These are phyloP conservation scores for Chloroceryle amazona DNA, from an alignment of 2,797 vertebrate genomes.

Conservation along the genomic window DNA sequence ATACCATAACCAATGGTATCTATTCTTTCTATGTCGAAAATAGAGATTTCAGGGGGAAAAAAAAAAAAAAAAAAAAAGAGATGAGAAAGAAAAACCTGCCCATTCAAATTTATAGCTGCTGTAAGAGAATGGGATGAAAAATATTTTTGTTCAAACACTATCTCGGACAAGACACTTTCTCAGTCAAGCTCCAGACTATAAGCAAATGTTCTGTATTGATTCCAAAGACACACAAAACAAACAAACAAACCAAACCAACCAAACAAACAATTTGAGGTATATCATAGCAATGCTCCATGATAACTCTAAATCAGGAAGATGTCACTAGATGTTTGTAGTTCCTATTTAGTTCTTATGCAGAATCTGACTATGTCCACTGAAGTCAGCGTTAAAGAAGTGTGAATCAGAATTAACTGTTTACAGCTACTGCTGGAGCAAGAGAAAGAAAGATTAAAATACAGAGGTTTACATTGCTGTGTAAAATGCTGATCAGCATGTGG, in stretches of 20 bases:
- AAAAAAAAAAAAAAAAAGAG: rapidly evolving
- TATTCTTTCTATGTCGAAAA: neutral
- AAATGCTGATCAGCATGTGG: neutral
- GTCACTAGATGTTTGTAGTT: neutral
- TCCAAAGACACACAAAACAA: too few species aligned
- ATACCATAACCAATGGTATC: neutral
- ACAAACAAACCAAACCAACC: too few species aligned
- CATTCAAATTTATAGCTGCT: neutral
- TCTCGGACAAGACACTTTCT: neutral
- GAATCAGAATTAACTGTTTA: neutral
- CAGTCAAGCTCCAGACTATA: neutral
- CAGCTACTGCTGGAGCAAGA: neutral
- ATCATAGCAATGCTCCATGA: neutral
- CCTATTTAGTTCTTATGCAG: neutral
- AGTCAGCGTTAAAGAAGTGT: neutral
- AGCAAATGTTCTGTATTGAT: neutral
- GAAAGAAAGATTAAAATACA: neutral
- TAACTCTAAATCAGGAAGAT: neutral
- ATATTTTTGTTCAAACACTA: neutral
- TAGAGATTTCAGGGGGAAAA: neutral
- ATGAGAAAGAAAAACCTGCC: neutral
- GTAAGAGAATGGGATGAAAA: neutral
- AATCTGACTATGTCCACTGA: neutral
- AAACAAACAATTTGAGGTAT: neutral
- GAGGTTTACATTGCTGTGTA: neutral